Conservation (phyloP, 2,888 invertebrate genomes). For the Palloptera scutellata region DNA sequence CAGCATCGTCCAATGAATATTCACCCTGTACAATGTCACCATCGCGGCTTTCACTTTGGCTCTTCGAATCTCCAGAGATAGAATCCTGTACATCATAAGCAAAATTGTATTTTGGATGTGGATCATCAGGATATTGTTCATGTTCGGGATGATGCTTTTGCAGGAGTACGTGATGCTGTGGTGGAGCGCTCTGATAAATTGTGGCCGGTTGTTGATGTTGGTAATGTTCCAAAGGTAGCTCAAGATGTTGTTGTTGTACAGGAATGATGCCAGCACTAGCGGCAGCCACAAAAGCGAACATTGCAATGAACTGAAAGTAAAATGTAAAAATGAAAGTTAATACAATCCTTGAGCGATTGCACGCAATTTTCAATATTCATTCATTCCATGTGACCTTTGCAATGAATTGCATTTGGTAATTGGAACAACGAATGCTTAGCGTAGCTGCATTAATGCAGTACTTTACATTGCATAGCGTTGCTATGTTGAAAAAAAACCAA, state of each 20-base stretch:
- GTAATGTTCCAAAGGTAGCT: slow-evolving; percentile 32
- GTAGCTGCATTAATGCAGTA: background rate
- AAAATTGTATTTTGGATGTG: slow-evolving; percentile 59
- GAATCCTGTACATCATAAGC: slow-evolving; percentile 61
- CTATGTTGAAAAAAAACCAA: slow-evolving; percentile 23
- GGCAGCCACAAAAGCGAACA: slow-evolving; percentile 46
- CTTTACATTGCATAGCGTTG: slow-evolving; percentile 18
- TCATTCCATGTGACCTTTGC: slow-evolving; percentile 10
- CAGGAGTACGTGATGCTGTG: slow-evolving; percentile 46
- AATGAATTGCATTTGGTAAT: slow-evolving; percentile 33
- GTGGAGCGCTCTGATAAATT: slow-evolving; percentile 32
- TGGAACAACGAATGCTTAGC: slow-evolving; percentile 4
- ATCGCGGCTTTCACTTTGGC: slow-evolving; percentile 60
- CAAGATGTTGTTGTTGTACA: slow-evolving; percentile 44
- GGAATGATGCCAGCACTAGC: slow-evolving; percentile 51
- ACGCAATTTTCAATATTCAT: background rate
- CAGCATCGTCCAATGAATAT: slow-evolving; percentile 62
- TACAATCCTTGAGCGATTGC: too few species aligned
- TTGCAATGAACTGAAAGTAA: slow-evolving; percentile 45
- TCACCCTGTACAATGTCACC: slow-evolving; percentile 63
- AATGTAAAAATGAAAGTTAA: slow-evolving; percentile 10
- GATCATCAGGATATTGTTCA: slow-evolving; percentile 54
- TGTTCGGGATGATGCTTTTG: slow-evolving; percentile 49
- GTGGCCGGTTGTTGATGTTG: slow-evolving; percentile 32
- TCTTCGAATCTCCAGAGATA: slow-evolving; percentile 62